phyloP scores from a whole-genome alignment of 2,888 invertebrate species.

The Drosophila pseudotalamancana region DNA sequence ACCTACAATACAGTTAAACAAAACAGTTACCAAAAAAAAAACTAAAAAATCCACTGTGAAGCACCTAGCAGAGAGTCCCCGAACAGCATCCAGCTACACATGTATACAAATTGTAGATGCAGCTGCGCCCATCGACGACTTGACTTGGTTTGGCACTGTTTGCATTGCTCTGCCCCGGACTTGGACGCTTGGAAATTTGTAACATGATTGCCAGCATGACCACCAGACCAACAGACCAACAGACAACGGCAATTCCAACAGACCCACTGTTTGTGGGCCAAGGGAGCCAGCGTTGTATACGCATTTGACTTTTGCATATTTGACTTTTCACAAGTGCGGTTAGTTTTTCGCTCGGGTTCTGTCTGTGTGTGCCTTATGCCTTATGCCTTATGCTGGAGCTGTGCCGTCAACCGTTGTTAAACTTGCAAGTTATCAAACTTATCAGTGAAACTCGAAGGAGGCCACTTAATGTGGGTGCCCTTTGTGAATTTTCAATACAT shows the following conservation, averaged over 20 bases:
- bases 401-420: constrained; percentile 79
- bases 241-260: constrained; percentile 42
- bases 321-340: constrained; percentile 69
- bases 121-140: constrained; percentile 54
- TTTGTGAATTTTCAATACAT: constrained; percentile 77
- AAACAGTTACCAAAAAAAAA: constrained; percentile 7
- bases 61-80: constrained; percentile 65
- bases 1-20: constrained; percentile 8
- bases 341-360: constrained; percentile 13
- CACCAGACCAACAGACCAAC: constrained; percentile 24
- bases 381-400: constrained; percentile 41
- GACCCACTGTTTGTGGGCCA: not conserved
- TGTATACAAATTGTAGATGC: constrained; percentile 75
- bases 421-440: constrained; percentile 75
- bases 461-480: constrained; percentile 73
- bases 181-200: constrained; percentile 62
- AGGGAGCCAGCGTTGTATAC: constrained; percentile 6
- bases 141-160: constrained; percentile 35
- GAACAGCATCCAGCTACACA: constrained; percentile 53
- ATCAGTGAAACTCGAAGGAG: constrained; percentile 53
- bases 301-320: constrained; percentile 80
- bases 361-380: not conserved
- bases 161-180: constrained; percentile 31
- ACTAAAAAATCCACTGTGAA: constrained; percentile 34
- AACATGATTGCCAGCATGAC: constrained; percentile 73